Percentiles rank a stretch among this genome's conserved stretches.
These are phyloP conservation scores for Drosophila cardini DNA, from an alignment of 1,140 invertebrate genomes.

Conservation along the genomic window DNA sequence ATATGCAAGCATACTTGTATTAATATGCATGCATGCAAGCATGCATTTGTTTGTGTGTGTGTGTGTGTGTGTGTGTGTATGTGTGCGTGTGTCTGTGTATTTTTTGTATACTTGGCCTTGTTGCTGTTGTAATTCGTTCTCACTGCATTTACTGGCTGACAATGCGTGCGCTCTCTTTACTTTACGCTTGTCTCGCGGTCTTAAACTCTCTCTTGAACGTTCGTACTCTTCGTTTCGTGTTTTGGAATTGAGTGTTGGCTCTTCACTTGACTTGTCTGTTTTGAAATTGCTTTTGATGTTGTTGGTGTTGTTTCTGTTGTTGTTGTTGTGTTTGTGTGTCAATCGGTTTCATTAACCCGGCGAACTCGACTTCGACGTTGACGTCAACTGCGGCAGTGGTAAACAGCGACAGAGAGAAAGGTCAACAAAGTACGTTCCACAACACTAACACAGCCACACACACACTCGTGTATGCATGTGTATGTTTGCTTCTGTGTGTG, in stretches of 20 bases:
- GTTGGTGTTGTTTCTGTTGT: slow-evolving; percentile 53
- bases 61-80: not conserved
- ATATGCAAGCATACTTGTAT: not conserved
- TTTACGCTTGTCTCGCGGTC: not conserved
- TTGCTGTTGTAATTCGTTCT: not conserved
- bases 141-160: not conserved
- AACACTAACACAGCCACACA: slow-evolving; percentile 1
- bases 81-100: no score
- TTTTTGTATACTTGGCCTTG: not conserved
- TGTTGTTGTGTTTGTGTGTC: slow-evolving; percentile 81
- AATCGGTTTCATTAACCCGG: slow-evolving; percentile 85
- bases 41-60: not conserved
- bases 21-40: not conserved
- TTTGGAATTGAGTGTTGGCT: slow-evolving; percentile 19
- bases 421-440: slow-evolving; percentile 37
- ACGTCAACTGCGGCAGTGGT: slow-evolving; percentile 1
- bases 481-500: slow-evolving; percentile 1
- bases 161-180: slow-evolving; percentile 12
- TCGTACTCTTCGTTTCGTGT: slow-evolving; percentile 28
- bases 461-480: not conserved
- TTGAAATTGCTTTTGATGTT: slow-evolving; percentile 37
- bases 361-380: slow-evolving; percentile 50
- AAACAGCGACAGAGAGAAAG: slow-evolving; percentile 7
- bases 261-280: slow-evolving; percentile 33
- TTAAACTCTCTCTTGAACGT: slow-evolving; percentile 15